Base-by-base conservation (phyloP, 2,888 invertebrate genomes). In the Nomada flava region DNA sequence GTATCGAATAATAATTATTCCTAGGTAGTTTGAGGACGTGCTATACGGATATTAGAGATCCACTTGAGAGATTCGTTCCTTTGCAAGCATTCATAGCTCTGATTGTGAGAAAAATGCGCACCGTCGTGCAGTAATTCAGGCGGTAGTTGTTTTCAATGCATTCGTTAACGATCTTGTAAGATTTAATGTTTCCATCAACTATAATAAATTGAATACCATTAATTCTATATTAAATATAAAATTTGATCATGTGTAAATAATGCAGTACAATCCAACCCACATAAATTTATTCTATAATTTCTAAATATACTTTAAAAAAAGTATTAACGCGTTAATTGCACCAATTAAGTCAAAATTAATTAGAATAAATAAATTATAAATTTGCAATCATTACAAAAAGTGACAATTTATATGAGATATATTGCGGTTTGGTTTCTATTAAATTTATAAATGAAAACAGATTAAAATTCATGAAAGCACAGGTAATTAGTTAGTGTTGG, bases 201-300 rank as follows among this genome's bases (percentile, higher is more conserved):
- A 18, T 13, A 52, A 60, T 71, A 10, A 20, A 55, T 55, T 10
- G 23, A n/a, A 26, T n/a, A 3, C 15, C 15, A 26, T 75, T 26
- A 44, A 55, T 36, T 55, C 9, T 29, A 15, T 36, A 65, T 57
- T 20, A 47, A 64, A 65, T 65, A 55, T 65, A 65, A 20, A 72
- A 42, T 44, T n/a, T n/a, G 18, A 63, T 23, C 13, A 50, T 5
- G 1, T 2, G 4, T 10, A 13, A 11, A 23, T 20, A n/a, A 59
- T 67, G 29, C 15, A 62, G 44, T 0, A 7, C 11, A 15, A 13
- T 42, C 15, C 20, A 60, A 50, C 42, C n/a, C 13, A 11, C 13
- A 47, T 13, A 15, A 67, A 65, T 29, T 57, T n/a, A 9, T 10
- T 44, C 18, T 13, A 44, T 44, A 36, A 36, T 53, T 42, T 29